Conservation (phyloP, 2,113 vertebrate genomes). For the Suncus etruscus region DNA sequence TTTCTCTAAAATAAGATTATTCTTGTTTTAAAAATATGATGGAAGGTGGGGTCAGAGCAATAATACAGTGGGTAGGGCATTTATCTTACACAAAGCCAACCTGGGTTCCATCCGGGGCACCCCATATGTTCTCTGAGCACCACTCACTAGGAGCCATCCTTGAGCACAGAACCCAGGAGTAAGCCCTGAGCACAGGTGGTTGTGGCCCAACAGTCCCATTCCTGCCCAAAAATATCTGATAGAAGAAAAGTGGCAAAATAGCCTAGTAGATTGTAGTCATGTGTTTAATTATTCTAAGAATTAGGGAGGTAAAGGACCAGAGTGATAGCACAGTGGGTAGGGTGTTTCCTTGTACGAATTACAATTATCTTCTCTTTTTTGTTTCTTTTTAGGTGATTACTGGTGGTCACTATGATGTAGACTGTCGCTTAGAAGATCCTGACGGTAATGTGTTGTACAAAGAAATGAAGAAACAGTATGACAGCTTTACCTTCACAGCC, state of each 20-base stretch:
- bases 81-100: too few relatives aligned
- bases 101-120: too few relatives aligned
- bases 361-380: neutral
- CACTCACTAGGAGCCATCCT: too few relatives aligned
- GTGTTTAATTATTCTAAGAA: slow-evolving; percentile 33
- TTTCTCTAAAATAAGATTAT: slow-evolving; percentile 38
- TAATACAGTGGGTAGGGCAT: too few relatives aligned
- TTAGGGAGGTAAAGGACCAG: too few relatives aligned
- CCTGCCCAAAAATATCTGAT: neutral
- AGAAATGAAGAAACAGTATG: slow-evolving; percentile 99
- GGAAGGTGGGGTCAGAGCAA: neutral
- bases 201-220: too few relatives aligned
- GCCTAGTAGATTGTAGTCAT: neutral
- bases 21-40: slow-evolving; percentile 32
- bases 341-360: neutral
- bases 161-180: too few relatives aligned
- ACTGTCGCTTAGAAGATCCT: slow-evolving; percentile 96
- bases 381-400: slow-evolving; percentile 94
- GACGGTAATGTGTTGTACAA: slow-evolving; percentile 95
- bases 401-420: slow-evolving; percentile 98
- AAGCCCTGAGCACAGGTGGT: too few relatives aligned
- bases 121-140: too few relatives aligned
- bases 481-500: slow-evolving; percentile 98
- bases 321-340: too few relatives aligned
- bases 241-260: neutral